A percentile compares a stretch with the other conserved stretches of the same genome.
Evolutionary conservation across 2,113 vertebrate genomes (phyloP).

Genomic region (Antechinus flavipes): DNA sequence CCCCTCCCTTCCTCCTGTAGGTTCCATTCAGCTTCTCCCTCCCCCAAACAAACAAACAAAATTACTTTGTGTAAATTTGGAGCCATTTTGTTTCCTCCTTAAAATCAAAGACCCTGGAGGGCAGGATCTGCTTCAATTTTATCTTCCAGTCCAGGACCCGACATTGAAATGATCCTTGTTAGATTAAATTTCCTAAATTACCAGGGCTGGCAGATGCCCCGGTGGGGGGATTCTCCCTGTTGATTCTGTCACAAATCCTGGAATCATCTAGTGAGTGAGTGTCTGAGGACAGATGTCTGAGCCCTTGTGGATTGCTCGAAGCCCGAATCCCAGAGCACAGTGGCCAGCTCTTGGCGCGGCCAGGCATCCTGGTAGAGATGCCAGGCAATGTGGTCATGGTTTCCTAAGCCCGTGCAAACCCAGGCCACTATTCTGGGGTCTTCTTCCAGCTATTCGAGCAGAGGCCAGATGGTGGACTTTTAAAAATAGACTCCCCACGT

Average conservation of each 20-base stretch:
- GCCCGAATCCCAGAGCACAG: not conserved
- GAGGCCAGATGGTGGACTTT: constrained; percentile 75
- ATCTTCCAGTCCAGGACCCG: not conserved
- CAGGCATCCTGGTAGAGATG: not conserved
- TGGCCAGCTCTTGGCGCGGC: not conserved
- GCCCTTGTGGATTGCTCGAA: not conserved
- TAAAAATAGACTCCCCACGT: constrained; percentile 66
- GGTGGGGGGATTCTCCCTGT: not conserved
- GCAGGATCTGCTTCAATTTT: not conserved
- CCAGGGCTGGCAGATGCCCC: not conserved
- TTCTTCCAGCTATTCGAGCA: constrained; percentile 73
- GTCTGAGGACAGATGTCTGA: not conserved
- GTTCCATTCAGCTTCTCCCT: not conserved
- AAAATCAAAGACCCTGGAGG: not conserved
- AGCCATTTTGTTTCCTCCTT: not conserved
- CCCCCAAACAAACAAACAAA: not conserved
- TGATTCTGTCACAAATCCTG: not conserved
- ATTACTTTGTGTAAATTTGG: not conserved
- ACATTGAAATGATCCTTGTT: not conserved
- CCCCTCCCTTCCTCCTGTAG: not conserved
- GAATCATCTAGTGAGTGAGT: not conserved
- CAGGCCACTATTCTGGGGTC: constrained; percentile 70
- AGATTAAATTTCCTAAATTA: not conserved
- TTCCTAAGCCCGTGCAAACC: constrained; percentile 65
- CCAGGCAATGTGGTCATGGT: not conserved